Evolutionary conservation across 2,113 vertebrate genomes (phyloP).

Genomic region (Anolis carolinensis): DNA sequence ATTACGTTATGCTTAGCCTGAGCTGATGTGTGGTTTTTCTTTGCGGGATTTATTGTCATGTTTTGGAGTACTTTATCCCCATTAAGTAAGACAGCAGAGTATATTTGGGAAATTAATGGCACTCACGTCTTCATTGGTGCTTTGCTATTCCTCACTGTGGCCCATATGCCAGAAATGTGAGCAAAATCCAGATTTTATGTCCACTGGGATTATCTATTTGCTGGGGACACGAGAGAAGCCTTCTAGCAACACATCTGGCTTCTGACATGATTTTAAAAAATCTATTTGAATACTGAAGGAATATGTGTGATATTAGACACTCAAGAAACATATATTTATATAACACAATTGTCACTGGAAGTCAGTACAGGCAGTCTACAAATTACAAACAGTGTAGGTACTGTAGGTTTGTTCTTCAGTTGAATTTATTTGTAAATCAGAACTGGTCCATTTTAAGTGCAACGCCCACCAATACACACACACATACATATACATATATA

Average conservation of each 20-base stretch:
- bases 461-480: too few species aligned
- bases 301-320: neutral
- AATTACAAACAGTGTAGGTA: too few species aligned
- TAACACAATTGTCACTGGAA: neutral
- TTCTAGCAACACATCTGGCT: too few species aligned
- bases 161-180: neutral
- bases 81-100: neutral
- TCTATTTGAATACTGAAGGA: neutral
- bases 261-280: too few species aligned
- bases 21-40: neutral
- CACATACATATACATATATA: too few species aligned
- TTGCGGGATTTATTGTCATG: neutral
- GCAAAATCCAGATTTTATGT: neutral
- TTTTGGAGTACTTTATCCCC: neutral
- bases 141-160: neutral
- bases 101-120: neutral
- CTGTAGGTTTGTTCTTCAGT: too few species aligned
- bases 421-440: too few species aligned
- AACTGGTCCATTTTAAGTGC: too few species aligned
- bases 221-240: too few species aligned
- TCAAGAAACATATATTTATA: neutral
- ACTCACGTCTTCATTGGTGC: neutral
- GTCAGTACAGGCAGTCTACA: neutral
- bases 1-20: conserved; percentile 11
- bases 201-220: neutral